Percentiles rank a stretch among this genome's conserved stretches.
Conservation (phyloP, 2,888 invertebrate species). For the Chaetogeoica ovagalla region DNA sequence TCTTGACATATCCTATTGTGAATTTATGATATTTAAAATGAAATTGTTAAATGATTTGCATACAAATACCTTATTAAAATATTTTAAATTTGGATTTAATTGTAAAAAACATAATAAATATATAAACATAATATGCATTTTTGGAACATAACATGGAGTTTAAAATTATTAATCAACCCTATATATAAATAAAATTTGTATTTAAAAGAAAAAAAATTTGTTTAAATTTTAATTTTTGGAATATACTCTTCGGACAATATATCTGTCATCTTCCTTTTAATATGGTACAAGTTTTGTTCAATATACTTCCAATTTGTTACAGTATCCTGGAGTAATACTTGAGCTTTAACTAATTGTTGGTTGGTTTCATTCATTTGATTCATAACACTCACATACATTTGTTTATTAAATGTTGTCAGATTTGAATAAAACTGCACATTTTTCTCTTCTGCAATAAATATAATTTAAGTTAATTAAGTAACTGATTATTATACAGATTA, state of each 20-base stretch:
- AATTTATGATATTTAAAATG: too few species aligned
- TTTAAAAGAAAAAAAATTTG: background rate
- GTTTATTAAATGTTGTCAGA: constrained; percentile 22
- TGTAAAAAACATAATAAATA: background rate
- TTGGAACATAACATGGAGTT: background rate
- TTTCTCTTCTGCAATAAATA: constrained; percentile 31
- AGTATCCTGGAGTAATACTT: constrained; percentile 40
- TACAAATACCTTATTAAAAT: background rate
- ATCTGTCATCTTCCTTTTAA: constrained; percentile 27
- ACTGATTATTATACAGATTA: background rate
- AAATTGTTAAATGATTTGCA: too few species aligned
- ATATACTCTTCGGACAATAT: constrained; percentile 44
- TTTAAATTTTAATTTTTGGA: constrained; percentile 43
- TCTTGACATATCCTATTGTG: too few species aligned
- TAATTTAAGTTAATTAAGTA: background rate
- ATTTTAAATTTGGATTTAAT: background rate
- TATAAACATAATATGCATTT: background rate
- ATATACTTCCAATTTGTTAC: constrained; percentile 40
- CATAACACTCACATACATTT: constrained; percentile 37
- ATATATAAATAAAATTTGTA: background rate
- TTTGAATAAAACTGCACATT: constrained; percentile 47
- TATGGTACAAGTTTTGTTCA: constrained; percentile 45
- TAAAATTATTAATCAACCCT: background rate
- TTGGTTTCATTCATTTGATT: constrained; percentile 40
- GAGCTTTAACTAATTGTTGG: constrained; percentile 43